Evolutionary conservation across 2,888 invertebrate species (phyloP), one percentile per base, ranked within the genome.

Genomic region (Peribatodes rhomboidaria): DNA sequence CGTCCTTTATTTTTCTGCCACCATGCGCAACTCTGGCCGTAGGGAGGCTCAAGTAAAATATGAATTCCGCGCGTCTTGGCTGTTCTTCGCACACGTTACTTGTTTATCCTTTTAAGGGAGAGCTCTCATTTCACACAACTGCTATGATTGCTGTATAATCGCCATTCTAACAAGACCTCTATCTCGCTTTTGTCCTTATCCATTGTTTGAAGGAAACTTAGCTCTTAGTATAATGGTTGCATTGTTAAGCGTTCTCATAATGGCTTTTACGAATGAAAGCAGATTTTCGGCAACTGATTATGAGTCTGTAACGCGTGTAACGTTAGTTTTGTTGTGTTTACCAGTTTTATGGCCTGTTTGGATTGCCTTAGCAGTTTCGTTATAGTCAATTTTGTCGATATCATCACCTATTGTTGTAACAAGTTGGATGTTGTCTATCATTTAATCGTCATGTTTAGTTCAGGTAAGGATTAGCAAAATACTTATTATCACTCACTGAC

Each of bases 61-160:
- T 89, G 90, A 90, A 90, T 90, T 87, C 88, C 79, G 83, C 86
- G 85, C 83, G 86, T 87, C 85, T 85, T 77, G 87, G 91, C 85
- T 89, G 86, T 94, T 92, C 76, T 84, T 82, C 84, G 87, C 93
- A 94, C 91, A 90, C 93, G 93, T 86, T 89, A 90, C 91, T 92
- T 92, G 92, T 92, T 92, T 92, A 92, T 92, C 88, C 88, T 89
- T 89, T 86, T 86, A 88, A 90, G 92, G 90, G 88, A 87, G 88
- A 86, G 81, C 87, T 86, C 89, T 90, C 91, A 90, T 91, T 90
- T 86, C 86, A 89, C 83, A 86, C 90, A 88, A 90, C 90, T 89
- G 92, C 89, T 87, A 89, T 92, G 90, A 92, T 92, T 91, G 89
- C 87, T 87, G 83, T 84, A 84, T 86, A 88, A 88, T 88, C 82